Conservation (phyloP, 2,888 invertebrate species). For the Cataglyphis altisquamis region DNA sequence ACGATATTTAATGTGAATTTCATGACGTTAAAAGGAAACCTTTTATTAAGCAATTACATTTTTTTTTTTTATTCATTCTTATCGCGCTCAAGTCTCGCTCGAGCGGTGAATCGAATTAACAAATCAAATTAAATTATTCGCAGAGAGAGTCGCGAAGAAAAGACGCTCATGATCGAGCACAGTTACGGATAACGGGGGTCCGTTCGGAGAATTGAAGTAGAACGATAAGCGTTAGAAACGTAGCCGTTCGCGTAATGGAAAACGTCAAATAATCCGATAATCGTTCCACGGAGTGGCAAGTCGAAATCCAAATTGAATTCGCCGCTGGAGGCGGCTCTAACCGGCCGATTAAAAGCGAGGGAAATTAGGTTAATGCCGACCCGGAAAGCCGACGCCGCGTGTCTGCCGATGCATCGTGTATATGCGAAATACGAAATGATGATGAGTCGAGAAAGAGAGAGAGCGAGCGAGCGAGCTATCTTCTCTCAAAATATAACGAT, state of each 20-base stretch:
- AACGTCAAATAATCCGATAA: constrained; percentile 73
- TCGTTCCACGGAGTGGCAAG: constrained; percentile 52
- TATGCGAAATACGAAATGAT: constrained; percentile 2
- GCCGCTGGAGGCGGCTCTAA: constrained; percentile 40
- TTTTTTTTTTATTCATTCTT: background rate
- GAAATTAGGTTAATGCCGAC: constrained; percentile 62
- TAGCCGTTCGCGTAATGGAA: constrained; percentile 67
- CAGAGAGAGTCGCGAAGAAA: constrained; percentile 17
- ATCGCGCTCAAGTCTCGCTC: background rate
- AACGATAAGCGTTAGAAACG: constrained; percentile 62
- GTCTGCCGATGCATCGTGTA: background rate
- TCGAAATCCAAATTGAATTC: constrained; percentile 69
- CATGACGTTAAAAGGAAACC: background rate
- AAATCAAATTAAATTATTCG: constrained; percentile 43
- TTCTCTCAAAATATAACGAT: background rate
- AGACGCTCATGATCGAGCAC: constrained; percentile 16
- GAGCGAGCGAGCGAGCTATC: background rate
- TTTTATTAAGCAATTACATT: background rate
- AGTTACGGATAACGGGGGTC: constrained; percentile 8
- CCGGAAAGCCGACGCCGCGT: constrained; percentile 45
- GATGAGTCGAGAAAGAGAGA: background rate
- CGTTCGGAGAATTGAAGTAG: constrained; percentile 39
- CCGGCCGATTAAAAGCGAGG: constrained; percentile 58
- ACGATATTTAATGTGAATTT: background rate
- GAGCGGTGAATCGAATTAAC: constrained; percentile 5